phyloP scores from a whole-genome alignment of 2,888 invertebrate species.

The Nomada lathburiana region DNA sequence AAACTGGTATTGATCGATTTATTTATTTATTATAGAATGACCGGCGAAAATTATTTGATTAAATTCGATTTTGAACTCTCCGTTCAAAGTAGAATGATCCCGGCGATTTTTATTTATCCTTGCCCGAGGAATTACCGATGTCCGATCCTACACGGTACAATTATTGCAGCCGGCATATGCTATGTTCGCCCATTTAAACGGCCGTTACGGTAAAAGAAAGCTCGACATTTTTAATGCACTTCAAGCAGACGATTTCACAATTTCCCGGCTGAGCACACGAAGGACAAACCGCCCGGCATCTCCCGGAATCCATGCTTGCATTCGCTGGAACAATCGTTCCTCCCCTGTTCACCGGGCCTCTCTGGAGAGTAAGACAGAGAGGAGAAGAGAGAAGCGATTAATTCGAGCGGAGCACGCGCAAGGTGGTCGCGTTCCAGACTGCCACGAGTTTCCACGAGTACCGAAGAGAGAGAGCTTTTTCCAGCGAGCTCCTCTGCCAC shows the following conservation, averaged over 20 bases:
- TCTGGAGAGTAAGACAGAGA: neutral
- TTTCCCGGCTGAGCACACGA: neutral
- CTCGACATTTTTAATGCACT: neutral
- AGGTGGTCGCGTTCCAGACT: slow-evolving; percentile 26
- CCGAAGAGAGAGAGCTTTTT: slow-evolving; percentile 34
- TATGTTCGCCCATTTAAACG: too few relatives aligned
- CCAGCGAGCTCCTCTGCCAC: slow-evolving; percentile 2
- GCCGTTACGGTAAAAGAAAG: too few relatives aligned
- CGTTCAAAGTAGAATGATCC: too few relatives aligned
- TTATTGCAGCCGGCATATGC: too few relatives aligned
- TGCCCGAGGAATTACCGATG: too few relatives aligned
- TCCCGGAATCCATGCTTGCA: neutral
- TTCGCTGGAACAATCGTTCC: slow-evolving; percentile 1
- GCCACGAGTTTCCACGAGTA: slow-evolving; percentile 19
- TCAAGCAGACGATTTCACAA: neutral
- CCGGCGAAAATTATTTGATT: too few relatives aligned
- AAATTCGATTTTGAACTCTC: too few relatives aligned
- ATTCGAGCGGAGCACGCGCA: slow-evolving; percentile 22
- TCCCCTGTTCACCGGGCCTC: neutral
- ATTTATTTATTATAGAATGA: too few relatives aligned
- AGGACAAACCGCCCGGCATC: slow-evolving; percentile 6
- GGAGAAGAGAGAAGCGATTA: slow-evolving; percentile 37
- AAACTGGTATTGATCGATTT: too few relatives aligned
- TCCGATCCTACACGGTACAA: too few relatives aligned
- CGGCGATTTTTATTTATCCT: too few relatives aligned